Conservation (phyloP, 2,797 vertebrate species). For the Lycodopsis pacificus region DNA sequence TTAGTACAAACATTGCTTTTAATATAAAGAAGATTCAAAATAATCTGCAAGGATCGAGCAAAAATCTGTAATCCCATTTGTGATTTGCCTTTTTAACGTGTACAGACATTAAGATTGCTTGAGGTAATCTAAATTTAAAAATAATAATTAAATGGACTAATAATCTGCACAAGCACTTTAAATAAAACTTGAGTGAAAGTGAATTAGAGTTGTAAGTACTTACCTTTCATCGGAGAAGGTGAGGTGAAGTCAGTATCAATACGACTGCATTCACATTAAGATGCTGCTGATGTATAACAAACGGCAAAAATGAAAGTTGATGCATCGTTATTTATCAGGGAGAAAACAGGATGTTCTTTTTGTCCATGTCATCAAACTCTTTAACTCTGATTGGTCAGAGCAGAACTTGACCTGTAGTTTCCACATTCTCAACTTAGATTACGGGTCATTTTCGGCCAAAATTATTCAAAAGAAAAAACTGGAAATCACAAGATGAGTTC, state of each 20-base stretch:
- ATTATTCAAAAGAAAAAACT: neutral
- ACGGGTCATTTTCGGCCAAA: conserved; percentile 2
- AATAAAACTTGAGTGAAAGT: neutral
- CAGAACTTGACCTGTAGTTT: neutral
- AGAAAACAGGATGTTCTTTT: conserved; percentile 11
- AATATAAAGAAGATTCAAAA: neutral
- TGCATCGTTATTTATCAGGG: neutral
- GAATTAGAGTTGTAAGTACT: neutral
- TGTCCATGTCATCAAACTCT: neutral
- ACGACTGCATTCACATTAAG: neutral
- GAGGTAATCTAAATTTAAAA: neutral
- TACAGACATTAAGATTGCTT: neutral
- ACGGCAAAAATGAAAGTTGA: neutral
- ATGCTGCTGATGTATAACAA: neutral
- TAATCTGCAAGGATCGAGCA: neutral
- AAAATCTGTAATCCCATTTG: conserved; percentile 1
- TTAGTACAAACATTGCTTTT: neutral
- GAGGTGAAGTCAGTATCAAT: neutral
- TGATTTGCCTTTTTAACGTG: neutral
- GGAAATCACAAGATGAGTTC: neutral
- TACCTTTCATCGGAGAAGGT: conserved; percentile 9
- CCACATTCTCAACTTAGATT: neutral
- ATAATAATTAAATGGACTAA: neutral
- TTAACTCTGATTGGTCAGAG: conserved; percentile 4
- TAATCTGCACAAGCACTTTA: neutral